Conservation (phyloP, 2,797 vertebrate species). For the Pangasius larnaudii region DNA sequence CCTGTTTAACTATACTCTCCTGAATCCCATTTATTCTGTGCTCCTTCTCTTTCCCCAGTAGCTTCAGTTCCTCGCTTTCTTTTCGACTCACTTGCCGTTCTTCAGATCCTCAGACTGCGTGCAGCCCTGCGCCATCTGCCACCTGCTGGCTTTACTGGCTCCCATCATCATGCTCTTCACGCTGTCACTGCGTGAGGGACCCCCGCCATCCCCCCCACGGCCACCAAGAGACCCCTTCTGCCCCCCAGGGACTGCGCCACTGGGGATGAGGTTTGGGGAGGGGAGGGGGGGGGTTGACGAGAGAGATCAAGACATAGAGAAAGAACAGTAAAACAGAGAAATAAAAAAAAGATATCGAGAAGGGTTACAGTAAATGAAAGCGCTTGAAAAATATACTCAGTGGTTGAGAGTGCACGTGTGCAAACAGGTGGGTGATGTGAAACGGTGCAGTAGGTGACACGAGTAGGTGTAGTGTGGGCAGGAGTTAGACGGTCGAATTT, state of each 20-base stretch:
- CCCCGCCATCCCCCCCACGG: constrained; percentile 89
- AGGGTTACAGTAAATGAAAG: constrained; percentile 65
- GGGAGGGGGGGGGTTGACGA: constrained; percentile 60
- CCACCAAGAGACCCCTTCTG: constrained; percentile 85
- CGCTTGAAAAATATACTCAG: constrained; percentile 54
- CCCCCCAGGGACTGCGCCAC: constrained; percentile 89
- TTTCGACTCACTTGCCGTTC: constrained; percentile 92
- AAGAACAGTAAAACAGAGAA: constrained; percentile 61
- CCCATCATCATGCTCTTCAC: constrained; percentile 82
- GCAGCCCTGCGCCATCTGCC: constrained; percentile 96
- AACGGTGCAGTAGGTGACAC: neutral
- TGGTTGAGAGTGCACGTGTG: constrained; percentile 17
- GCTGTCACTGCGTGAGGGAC: constrained; percentile 86
- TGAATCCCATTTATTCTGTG: neutral
- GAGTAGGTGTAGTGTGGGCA: constrained; percentile 26
- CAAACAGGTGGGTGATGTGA: constrained; percentile 16
- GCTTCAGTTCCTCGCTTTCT: neutral
- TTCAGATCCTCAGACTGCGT: constrained; percentile 94
- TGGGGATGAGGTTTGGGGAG: constrained; percentile 76
- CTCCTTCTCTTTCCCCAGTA: neutral
- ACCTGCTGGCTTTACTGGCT: constrained; percentile 87
- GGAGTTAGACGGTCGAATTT: neutral
- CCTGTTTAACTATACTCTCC: constrained; percentile 9
- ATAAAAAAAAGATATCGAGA: constrained; percentile 61
- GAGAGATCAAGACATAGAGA: constrained; percentile 77